A percentile compares a stretch with the other conserved stretches of the same genome.
Conservation (phyloP, 2,888 invertebrate species). For the Protophormia terraenovae region DNA sequence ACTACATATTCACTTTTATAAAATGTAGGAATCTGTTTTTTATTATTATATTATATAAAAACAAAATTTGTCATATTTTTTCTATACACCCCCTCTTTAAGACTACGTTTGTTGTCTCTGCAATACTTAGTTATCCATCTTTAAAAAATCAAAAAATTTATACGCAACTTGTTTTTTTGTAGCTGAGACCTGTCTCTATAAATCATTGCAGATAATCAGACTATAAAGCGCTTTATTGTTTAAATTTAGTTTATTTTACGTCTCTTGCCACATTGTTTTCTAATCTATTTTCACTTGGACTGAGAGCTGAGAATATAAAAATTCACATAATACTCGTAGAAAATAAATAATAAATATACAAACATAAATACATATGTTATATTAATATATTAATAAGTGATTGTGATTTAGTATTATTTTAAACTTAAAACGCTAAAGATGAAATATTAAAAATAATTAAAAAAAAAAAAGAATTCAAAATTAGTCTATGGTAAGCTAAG, state of each 20-base stretch:
- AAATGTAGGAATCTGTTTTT: too few relatives aligned
- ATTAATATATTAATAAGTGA: conserved; percentile 41
- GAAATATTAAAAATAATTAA: neutral
- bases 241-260: neutral
- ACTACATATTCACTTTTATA: too few relatives aligned
- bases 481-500: neutral
- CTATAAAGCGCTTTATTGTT: conserved; percentile 18
- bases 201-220: conserved; percentile 58
- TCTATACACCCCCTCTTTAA: neutral
- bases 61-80: too few relatives aligned
- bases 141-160: neutral
- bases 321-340: too few relatives aligned
- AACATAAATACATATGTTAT: neutral
- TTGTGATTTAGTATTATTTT: conserved; percentile 53
- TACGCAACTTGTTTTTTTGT: conserved; percentile 31
- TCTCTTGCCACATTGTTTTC: conserved; percentile 26
- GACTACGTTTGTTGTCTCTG: neutral
- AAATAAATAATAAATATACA: conserved; percentile 26
- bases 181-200: conserved; percentile 50
- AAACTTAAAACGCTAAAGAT: conserved; percentile 30
- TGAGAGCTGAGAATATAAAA: neutral
- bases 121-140: neutral
- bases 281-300: conserved; percentile 17
- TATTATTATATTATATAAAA: too few relatives aligned
- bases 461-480: neutral